Percentiles rank a stretch among this genome's conserved stretches.
These are phyloP conservation scores for Plodia interpunctella DNA, from an alignment of 1,140 invertebrate species.

Conservation along the genomic window DNA sequence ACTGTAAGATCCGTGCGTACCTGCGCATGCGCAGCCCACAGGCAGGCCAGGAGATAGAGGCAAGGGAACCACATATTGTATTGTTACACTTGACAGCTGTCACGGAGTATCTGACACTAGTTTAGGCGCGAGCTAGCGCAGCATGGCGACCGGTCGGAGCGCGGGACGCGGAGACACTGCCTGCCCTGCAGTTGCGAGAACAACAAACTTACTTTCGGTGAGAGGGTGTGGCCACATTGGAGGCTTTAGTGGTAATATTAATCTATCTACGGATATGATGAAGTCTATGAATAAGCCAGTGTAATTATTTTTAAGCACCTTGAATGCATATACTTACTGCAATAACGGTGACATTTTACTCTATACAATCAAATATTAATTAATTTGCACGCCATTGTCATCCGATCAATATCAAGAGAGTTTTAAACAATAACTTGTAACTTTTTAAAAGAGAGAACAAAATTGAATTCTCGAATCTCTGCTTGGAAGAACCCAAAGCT, in stretches of 20 bases:
- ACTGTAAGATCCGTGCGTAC: conserved; percentile 25
- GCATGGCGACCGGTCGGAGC: conserved; percentile 54
- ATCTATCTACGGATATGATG: too few species aligned
- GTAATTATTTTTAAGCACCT: too few species aligned
- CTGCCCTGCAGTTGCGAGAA: conserved; percentile 36
- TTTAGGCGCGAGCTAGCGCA: conserved; percentile 32
- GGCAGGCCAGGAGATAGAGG: conserved; percentile 38
- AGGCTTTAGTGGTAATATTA: background rate
- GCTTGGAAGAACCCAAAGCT: too few species aligned
- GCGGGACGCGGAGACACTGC: conserved; percentile 55
- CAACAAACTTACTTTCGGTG: conserved; percentile 69
- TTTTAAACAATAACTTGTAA: too few species aligned
- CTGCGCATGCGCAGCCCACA: conserved; percentile 48
- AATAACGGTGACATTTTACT: too few species aligned
- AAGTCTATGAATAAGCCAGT: too few species aligned
- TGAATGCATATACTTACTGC: too few species aligned
- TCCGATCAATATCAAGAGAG: too few species aligned
- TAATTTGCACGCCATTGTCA: too few species aligned
- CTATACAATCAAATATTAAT: too few species aligned
- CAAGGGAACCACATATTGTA: conserved; percentile 52
- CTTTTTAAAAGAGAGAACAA: too few species aligned
- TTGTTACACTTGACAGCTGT: conserved; percentile 41
- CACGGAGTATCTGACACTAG: conserved; percentile 26
- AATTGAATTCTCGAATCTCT: too few species aligned
- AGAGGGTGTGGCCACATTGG: conserved; percentile 45